Evolutionary conservation across 2,113 vertebrate species (phyloP), one percentile per base, ranked within the genome.

Genomic region (Cephalopterus ornatus): DNA sequence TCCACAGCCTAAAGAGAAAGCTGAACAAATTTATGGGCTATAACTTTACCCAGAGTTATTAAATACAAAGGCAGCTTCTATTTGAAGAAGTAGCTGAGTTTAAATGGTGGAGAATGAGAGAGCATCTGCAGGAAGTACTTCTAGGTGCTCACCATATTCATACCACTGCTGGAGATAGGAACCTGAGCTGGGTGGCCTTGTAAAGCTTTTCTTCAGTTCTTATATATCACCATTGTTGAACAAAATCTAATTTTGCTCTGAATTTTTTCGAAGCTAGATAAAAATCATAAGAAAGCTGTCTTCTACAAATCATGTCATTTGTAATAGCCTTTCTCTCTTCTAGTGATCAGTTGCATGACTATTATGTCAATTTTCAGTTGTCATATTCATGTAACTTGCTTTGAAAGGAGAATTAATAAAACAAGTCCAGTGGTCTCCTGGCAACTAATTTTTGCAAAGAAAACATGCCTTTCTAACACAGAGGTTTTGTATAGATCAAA

Each of bases 321-420:
- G 49, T 70, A 84, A 65, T 3, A 67, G 14, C 26, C 9, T 49
- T 89, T 26, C 2, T 42, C 17, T 87, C 42, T 58, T 58, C 62
- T 26, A 76, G 52, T 1, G 3, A 62, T 42, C 55, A 37, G 23
- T 73, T 79, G 23, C 13, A 22, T 53, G 21, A 84, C n/a, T 37
- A 28, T 85, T 66, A 70, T 6, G 5, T 62, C 58, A 53, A 24
- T 79, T 88, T 95, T 85, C 59, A 9, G 0, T 49, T 9, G 3
- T 58, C 55, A 67, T 14, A 63, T 33, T 75, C 22, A 32, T 30
- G 9, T 41, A 67, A 68, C 22, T 56, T 93, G 41, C 50, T 83
- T 90, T 37, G 5, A 92, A 92, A 56, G 30, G 26, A 44, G 9
- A 80, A 91, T 73, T 73, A 70, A 56, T 80, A 79, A 79, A 88